Evolutionary conservation across 2,797 vertebrate species (phyloP).

Genomic region (Lateolabrax maculatus): DNA sequence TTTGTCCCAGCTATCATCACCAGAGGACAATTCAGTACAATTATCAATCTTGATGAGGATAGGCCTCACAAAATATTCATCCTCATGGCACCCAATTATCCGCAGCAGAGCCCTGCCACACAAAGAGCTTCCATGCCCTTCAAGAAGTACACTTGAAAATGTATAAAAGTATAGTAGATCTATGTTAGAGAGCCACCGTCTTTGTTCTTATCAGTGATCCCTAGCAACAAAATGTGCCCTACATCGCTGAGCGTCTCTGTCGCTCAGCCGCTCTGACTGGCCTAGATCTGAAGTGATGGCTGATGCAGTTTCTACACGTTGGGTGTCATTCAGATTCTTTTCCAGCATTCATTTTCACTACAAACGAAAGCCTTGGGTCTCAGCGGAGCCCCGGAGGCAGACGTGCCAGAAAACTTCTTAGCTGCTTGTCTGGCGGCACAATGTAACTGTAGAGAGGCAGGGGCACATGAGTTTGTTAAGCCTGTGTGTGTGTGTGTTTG

Average conservation of each 20-base stretch:
- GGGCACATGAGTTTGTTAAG: conserved; percentile 31
- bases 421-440: conserved; percentile 61
- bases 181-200: background rate
- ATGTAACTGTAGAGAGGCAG: conserved; percentile 32
- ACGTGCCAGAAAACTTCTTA: conserved; percentile 60
- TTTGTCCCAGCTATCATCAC: conserved; percentile 40
- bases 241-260: conserved; percentile 55
- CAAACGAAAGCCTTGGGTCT: conserved; percentile 69
- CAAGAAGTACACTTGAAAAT: conserved; percentile 24
- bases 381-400: conserved; percentile 57
- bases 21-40: conserved; percentile 64
- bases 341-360: conserved; percentile 72
- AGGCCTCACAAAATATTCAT: conserved; percentile 62
- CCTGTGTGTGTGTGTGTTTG: background rate
- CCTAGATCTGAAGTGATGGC: conserved; percentile 76
- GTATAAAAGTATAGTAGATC: background rate
- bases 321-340: conserved; percentile 73
- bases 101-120: conserved; percentile 42
- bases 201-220: conserved; percentile 68
- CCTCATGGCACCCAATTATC: conserved; percentile 68
- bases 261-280: conserved; percentile 56
- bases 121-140: conserved; percentile 48
- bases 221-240: conserved; percentile 54
- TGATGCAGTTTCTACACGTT: conserved; percentile 62
- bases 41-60: conserved; percentile 73